Conservation (phyloP, 2,113 vertebrate genomes). For the Pelecanoides urinatrix region DNA sequence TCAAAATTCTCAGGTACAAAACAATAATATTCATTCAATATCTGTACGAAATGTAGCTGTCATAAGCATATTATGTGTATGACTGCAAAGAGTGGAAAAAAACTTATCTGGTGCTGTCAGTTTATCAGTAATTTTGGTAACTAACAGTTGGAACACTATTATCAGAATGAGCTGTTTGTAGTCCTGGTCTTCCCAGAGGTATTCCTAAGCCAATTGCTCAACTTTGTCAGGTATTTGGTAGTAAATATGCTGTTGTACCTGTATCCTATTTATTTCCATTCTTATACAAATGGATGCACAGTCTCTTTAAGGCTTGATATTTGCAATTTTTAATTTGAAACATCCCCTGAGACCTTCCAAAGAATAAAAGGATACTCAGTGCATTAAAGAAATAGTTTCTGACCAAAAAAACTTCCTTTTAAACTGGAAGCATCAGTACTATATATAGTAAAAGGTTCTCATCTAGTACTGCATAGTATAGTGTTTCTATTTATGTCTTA, state of each 20-base stretch:
- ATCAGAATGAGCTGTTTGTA: not conserved
- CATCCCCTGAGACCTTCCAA: not conserved
- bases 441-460: not conserved
- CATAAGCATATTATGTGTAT: not conserved
- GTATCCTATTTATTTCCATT: not conserved
- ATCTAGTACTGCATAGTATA: not conserved
- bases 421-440: too few relatives aligned
- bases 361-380: not conserved
- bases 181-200: not conserved
- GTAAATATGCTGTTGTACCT: not conserved
- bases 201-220: not conserved
- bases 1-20: not conserved
- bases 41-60: not conserved
- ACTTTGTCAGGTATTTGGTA: not conserved
- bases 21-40: not conserved
- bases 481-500: not conserved
- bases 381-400: not conserved
- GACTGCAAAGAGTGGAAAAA: not conserved
- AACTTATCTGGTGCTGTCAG: not conserved
- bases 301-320: not conserved
- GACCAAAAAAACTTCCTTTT: not conserved
- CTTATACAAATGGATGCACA: not conserved
- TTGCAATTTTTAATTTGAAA: not conserved
- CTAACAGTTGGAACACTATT: not conserved
- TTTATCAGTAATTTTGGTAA: not conserved